These are phyloP conservation scores for Rhinatrema bivittatum DNA, from an alignment of 2,797 vertebrate genomes.

Conservation along the genomic window DNA sequence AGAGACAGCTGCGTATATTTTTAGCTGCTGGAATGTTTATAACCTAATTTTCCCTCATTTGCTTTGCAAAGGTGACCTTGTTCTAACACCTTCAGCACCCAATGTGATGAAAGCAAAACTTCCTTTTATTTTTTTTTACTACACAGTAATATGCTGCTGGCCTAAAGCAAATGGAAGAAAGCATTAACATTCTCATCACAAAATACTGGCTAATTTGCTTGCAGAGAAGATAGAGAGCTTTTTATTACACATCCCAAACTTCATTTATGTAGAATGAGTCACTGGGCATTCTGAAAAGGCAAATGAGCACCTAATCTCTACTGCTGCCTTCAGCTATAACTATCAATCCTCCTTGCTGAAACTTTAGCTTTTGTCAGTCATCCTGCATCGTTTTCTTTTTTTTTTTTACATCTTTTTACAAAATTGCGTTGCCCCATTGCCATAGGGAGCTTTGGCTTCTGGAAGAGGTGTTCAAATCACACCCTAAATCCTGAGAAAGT, in stretches of 20 bases:
- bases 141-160: too few relatives aligned
- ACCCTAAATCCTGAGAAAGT: constrained; percentile 34
- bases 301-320: constrained; percentile 50
- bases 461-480: background rate
- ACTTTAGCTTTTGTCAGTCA: constrained; percentile 48
- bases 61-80: constrained; percentile 58
- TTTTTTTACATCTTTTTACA: constrained; percentile 37
- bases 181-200: constrained; percentile 57
- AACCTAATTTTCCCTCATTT: constrained; percentile 50
- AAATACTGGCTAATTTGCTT: constrained; percentile 59
- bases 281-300: constrained; percentile 48
- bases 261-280: constrained; percentile 60
- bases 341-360: constrained; percentile 43
- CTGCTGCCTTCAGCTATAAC: constrained; percentile 43
- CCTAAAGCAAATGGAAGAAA: constrained; percentile 54
- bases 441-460: constrained; percentile 46
- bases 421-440: constrained; percentile 44
- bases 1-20: constrained; percentile 56
- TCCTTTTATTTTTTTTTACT: too few relatives aligned
- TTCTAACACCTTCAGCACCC: constrained; percentile 52
- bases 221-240: constrained; percentile 55
- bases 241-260: constrained; percentile 66
- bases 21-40: constrained; percentile 51
- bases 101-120: too few relatives aligned
- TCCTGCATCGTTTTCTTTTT: constrained; percentile 26